phyloP scores from a whole-genome alignment of 2,797 vertebrate genomes.

The Antrozous pallidus region DNA sequence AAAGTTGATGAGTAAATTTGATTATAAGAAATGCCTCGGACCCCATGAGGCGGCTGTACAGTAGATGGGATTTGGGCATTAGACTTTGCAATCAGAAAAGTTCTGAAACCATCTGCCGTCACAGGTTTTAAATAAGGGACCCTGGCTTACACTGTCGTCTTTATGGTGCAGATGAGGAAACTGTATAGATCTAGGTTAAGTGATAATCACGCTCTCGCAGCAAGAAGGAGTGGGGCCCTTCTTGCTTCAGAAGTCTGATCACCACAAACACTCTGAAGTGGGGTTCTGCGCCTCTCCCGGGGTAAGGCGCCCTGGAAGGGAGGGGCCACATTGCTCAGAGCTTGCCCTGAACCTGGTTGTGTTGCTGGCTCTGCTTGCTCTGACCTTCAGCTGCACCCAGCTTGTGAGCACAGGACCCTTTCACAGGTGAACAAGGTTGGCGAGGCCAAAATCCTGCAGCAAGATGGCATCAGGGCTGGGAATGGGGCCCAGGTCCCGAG shows the following conservation, averaged over 20 bases:
- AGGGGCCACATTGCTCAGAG: neutral
- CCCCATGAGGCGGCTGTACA: neutral
- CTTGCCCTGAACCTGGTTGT: rapidly evolving
- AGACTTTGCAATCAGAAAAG: neutral
- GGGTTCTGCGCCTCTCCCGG: neutral
- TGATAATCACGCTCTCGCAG: neutral
- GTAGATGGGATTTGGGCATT: neutral
- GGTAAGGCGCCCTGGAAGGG: neutral
- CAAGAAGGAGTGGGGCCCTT: neutral
- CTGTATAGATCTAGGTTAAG: neutral
- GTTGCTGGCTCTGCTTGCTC: rapidly evolving
- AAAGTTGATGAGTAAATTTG: neutral
- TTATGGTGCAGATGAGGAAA: neutral
- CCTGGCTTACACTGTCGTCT: neutral
- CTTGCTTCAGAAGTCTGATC: neutral
- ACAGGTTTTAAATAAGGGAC: neutral
- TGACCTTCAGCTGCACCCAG: neutral
- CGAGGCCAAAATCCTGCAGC: neutral
- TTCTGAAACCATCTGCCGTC: neutral
- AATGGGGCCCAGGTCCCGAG: too few species aligned
- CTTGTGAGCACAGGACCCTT: neutral
- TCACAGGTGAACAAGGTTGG: neutral
- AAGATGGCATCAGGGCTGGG: neutral
- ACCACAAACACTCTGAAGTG: neutral
- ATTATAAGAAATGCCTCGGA: neutral